Base-by-base conservation (phyloP, 2,797 vertebrate genomes). In the Onychomys arenicola region DNA sequence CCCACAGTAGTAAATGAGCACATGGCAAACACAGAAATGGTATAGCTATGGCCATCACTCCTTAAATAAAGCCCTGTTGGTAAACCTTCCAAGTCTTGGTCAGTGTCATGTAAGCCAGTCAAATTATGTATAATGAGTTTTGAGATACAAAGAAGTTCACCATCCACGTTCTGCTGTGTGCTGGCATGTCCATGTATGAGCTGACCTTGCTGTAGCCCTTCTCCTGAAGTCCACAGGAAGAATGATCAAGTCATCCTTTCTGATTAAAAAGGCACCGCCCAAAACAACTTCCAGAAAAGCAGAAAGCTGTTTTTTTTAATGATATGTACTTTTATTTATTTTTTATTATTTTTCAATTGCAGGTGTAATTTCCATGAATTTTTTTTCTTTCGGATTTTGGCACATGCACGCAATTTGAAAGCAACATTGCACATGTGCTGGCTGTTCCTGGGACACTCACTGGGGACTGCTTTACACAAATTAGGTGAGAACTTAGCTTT, bases 401-500 rank as follows among this genome's bases (percentile, higher is more conserved):
- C 96, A 96, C 94, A 95, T 85, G 85, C 6, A 46, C 52, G 69
- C 43, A 80, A 89, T 92, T 96, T 96, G 94, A 96, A 97, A 97
- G 94, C 80, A 97, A 65, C 71, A 85, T 93, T 59, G 83, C 91
- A 88, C 55, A 65, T 77, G 67, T 91, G 77, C 9, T 81, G 94
- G 76, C 89, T 91, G 96, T 95, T 97, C 89, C 67, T 40, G 46
- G 95, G 84, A 88, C 78, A 67, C 78, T 81, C 71, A 96, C 97
- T 40, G 88, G 96, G 95, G 97, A 96, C 78, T 77, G 59, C 49
- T 94, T 97, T 96, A 94, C 93, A 96, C 90, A 97, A 97, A 97
- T 91, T 49, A 93, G 89, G 63, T 83, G 97, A 98, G 96, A 98
- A 97, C 95, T 93, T 91, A 19, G 97, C 89, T 97, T 96, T 95